A percentile compares a stretch with the other conserved stretches of the same genome.
Evolutionary conservation across 37 sponge, comb jelly and placozoan genomes (phyloP).

Genomic region (Tethya wilhelma): DNA sequence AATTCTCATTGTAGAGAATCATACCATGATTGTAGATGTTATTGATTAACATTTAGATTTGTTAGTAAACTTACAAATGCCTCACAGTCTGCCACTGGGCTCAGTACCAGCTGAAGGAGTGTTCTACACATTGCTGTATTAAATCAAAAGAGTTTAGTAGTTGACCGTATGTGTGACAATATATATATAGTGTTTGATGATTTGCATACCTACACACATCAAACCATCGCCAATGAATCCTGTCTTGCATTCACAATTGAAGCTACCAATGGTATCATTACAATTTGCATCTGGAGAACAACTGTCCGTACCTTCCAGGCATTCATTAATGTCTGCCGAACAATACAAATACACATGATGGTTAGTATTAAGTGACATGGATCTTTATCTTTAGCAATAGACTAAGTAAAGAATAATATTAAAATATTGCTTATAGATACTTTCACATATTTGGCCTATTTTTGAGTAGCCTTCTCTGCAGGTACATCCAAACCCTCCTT

Average conservation of each 20-base stretch:
- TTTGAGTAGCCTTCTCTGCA: background rate
- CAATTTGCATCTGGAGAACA: background rate
- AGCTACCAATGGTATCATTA: background rate
- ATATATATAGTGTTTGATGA: background rate
- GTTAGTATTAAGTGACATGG: background rate
- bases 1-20: too few relatives aligned
- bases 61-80: too few relatives aligned
- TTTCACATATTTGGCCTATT: background rate
- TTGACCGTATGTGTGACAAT: too few relatives aligned
- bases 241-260: background rate
- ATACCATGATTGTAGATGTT: too few relatives aligned
- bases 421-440: background rate
- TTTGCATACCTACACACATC: background rate
- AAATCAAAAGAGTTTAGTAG: too few relatives aligned
- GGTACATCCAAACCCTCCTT: background rate
- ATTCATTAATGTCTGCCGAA: constrained; percentile 19
- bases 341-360: background rate
- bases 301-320: background rate
- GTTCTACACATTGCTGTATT: too few relatives aligned
- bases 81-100: too few relatives aligned
- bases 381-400: background rate
- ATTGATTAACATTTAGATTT: too few relatives aligned
- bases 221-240: constrained; percentile 7
- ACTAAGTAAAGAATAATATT: background rate
- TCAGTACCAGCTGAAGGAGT: too few relatives aligned